phyloP scores from a whole-genome alignment of 2,797 vertebrate genomes.

The Xyrichtys novacula region DNA sequence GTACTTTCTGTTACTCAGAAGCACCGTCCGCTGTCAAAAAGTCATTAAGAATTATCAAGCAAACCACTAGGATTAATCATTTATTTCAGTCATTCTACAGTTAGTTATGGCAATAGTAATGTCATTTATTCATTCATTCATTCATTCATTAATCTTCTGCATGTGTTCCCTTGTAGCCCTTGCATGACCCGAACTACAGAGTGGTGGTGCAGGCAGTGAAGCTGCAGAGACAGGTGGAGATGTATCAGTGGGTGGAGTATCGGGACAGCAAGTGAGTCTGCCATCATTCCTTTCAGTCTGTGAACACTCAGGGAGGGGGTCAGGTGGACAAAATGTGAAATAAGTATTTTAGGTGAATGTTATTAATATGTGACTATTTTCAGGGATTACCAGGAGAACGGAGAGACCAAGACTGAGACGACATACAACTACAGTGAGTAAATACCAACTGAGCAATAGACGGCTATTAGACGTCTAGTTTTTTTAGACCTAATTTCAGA shows the following conservation, averaged over 20 bases:
- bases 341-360: background rate
- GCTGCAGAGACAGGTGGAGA: conserved; percentile 93
- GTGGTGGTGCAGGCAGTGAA: conserved; percentile 92
- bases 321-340: conserved; percentile 5
- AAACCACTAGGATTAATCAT: too few relatives aligned
- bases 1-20: too few relatives aligned
- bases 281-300: background rate
- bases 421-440: conserved; percentile 86
- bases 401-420: conserved; percentile 84
- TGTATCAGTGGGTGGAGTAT: conserved; percentile 98
- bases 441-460: too few relatives aligned
- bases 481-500: too few relatives aligned
- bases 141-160: background rate
- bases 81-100: too few relatives aligned
- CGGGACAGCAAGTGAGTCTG: conserved; percentile 89
- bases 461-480: too few relatives aligned
- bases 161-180: conserved; percentile 81
- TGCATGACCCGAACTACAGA: conserved; percentile 95
- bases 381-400: conserved; percentile 83
- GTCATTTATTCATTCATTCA: too few relatives aligned
- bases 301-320: conserved; percentile 7
- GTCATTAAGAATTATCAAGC: too few relatives aligned
- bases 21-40: too few relatives aligned
- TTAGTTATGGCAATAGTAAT: background rate
- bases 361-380: conserved; percentile 29